Conservation (phyloP, 2,888 invertebrate genomes). For the Habrosyne pyritoides region DNA sequence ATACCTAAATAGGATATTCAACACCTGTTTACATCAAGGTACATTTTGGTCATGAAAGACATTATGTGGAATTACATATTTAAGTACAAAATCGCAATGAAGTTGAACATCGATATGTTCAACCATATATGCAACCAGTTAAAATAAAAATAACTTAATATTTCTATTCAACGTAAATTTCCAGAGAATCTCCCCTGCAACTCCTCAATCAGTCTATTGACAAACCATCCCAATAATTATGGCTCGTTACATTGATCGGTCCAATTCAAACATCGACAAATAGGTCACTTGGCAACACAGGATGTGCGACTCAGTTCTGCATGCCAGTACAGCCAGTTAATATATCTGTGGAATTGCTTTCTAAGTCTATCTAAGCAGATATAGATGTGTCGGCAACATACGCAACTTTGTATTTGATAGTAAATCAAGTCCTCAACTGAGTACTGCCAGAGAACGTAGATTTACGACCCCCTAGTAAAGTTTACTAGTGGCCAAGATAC, state of each 20-base stretch:
- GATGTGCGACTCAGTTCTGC: neutral
- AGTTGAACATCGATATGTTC: too few species aligned
- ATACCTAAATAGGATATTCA: too few species aligned
- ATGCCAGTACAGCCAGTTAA: neutral
- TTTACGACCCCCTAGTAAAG: conserved; percentile 15
- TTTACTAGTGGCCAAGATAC: conserved; percentile 21
- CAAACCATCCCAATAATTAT: neutral
- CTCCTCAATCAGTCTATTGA: too few species aligned
- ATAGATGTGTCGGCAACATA: conserved; percentile 1
- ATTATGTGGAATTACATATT: too few species aligned
- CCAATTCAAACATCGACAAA: neutral
- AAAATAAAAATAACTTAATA: too few species aligned
- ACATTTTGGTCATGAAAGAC: too few species aligned
- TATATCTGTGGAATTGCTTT: neutral
- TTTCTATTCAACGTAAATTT: too few species aligned
- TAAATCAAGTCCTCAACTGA: conserved; percentile 5
- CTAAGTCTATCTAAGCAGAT: neutral
- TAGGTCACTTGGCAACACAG: neutral
- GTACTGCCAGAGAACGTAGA: neutral
- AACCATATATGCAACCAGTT: too few species aligned
- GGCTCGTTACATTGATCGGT: too few species aligned
- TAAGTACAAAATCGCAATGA: too few species aligned
- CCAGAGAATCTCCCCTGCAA: too few species aligned
- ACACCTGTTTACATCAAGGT: too few species aligned
- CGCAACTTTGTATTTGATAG: neutral